Conservation (phyloP, 2,113 vertebrate species). For the Petaurus breviceps region DNA sequence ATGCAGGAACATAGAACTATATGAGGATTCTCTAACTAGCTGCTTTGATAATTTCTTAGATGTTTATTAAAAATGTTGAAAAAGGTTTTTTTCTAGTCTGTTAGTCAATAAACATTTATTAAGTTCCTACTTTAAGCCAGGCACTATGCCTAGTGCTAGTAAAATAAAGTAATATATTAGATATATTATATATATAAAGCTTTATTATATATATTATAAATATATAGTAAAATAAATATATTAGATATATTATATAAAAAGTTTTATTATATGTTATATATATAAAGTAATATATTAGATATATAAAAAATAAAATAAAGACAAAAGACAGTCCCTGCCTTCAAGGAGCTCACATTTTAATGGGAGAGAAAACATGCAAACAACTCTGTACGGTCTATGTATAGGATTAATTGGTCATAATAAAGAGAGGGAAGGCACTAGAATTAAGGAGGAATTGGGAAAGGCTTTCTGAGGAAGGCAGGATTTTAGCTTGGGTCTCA, state of each 20-base stretch:
- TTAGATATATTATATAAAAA: no score
- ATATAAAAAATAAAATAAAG: no score
- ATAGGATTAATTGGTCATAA: background rate
- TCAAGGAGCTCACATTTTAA: background rate
- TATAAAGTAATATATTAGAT: no score
- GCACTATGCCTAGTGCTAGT: background rate
- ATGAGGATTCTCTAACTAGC: conserved; percentile 67
- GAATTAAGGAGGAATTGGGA: no score
- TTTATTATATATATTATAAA: no score
- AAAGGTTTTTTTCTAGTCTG: background rate
- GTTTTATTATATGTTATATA: no score
- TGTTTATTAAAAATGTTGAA: background rate
- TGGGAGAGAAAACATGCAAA: background rate
- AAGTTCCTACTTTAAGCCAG: background rate
- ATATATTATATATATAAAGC: no score
- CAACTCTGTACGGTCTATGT: background rate
- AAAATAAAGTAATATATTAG: no score
- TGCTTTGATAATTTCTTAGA: conserved; percentile 36
- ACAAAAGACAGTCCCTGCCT: background rate
- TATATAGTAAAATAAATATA: no score
- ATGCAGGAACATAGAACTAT: conserved; percentile 54
- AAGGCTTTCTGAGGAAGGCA: no score
- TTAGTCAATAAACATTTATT: background rate
- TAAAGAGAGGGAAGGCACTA: no score
- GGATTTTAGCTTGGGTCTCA: no score